Conservation (phyloP, 2,797 vertebrate genomes). For the Anguilla megastoma region DNA sequence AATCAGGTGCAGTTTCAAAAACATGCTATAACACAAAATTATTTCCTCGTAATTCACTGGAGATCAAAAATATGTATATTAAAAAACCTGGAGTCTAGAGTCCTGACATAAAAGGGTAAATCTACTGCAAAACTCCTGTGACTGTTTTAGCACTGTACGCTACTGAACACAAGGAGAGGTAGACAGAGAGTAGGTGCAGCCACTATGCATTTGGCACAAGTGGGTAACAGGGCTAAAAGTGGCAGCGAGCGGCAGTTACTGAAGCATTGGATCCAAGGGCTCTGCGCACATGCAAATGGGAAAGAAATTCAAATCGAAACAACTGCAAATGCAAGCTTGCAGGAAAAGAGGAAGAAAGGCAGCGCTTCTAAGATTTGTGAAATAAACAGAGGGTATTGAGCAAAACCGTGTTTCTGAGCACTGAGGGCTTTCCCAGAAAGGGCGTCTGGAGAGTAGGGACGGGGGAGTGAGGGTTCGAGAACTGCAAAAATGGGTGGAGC, state of each 20-base stretch:
- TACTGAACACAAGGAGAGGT: not conserved
- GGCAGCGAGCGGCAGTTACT: not conserved
- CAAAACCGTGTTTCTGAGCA: not conserved
- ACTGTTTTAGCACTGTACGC: not conserved
- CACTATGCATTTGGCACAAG: not conserved
- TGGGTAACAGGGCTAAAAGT: not conserved
- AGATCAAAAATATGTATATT: conserved; percentile 1
- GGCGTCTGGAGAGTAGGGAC: not conserved
- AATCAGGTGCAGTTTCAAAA: not conserved
- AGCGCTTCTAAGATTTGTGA: conserved; percentile 35
- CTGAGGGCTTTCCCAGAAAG: not conserved
- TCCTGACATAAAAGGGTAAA: not conserved
- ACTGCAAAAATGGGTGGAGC: not conserved
- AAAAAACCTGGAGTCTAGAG: not conserved
- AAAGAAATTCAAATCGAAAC: not conserved
- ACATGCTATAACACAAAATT: not conserved
- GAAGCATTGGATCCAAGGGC: not conserved
- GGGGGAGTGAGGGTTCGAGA: not conserved
- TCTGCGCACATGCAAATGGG: not conserved
- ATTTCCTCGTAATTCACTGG: not conserved
- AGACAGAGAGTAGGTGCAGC: not conserved
- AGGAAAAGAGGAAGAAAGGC: not conserved
- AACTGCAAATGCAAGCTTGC: not conserved
- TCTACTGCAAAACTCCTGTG: not conserved
- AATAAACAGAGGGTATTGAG: conserved; percentile 47